phyloP scores from a whole-genome alignment of 2,113 vertebrate genomes.

The Rhombomys opimus region DNA sequence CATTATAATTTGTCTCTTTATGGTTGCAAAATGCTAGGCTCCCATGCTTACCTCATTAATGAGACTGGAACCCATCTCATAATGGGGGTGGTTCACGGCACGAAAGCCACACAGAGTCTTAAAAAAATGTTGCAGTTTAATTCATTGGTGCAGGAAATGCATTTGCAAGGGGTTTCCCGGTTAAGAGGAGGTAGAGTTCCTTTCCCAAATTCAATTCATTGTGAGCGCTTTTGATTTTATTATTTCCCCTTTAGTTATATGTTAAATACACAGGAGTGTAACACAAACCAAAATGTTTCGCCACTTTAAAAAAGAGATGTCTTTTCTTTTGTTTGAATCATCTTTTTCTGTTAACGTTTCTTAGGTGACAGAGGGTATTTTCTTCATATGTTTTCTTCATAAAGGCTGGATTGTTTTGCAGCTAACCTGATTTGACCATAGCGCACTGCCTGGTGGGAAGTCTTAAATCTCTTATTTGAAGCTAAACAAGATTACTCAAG shows the following conservation, averaged over 20 bases:
- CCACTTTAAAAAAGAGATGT: slow-evolving; percentile 46
- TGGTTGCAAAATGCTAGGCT: slow-evolving; percentile 82
- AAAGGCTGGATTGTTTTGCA: slow-evolving; percentile 88
- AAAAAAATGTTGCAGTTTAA: slow-evolving; percentile 79
- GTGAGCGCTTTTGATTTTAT: slow-evolving; percentile 59
- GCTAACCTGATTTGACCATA: slow-evolving; percentile 86
- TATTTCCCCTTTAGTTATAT: slow-evolving; percentile 35
- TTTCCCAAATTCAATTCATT: slow-evolving; percentile 69
- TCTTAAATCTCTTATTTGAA: slow-evolving; percentile 90
- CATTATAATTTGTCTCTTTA: slow-evolving; percentile 86
- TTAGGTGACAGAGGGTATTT: slow-evolving; percentile 72
- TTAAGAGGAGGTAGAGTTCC: slow-evolving; percentile 58
- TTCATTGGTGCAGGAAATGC: slow-evolving; percentile 67
- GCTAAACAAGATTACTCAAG: slow-evolving; percentile 89
- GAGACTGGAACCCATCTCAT: slow-evolving; percentile 83
- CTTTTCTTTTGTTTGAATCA: slow-evolving; percentile 38
- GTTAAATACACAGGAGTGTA: not conserved
- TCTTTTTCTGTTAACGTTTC: slow-evolving; percentile 53
- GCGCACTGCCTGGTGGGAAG: slow-evolving; percentile 83
- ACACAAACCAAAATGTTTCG: slow-evolving; percentile 55
- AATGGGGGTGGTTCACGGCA: slow-evolving; percentile 75
- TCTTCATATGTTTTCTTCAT: slow-evolving; percentile 86
- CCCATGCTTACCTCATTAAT: slow-evolving; percentile 83
- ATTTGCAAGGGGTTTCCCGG: slow-evolving; percentile 51
- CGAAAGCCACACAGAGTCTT: slow-evolving; percentile 57